These are phyloP conservation scores for Nyctalus aviator DNA, from an alignment of 2,797 vertebrate species.

Conservation along the genomic window DNA sequence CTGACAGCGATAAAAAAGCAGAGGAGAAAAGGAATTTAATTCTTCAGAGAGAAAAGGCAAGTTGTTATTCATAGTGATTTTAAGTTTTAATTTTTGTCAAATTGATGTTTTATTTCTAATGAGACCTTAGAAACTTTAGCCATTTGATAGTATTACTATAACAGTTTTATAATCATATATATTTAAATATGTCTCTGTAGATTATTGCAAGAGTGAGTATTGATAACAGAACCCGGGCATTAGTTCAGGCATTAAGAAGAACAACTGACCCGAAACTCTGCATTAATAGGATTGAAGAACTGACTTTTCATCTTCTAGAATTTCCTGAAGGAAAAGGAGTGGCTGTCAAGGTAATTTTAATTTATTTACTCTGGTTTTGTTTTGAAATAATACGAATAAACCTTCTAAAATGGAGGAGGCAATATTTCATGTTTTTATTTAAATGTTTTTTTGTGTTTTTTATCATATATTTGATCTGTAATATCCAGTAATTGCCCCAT, in stretches of 20 bases:
- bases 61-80: slow-evolving; percentile 37
- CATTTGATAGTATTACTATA: background rate
- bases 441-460: slow-evolving; percentile 11
- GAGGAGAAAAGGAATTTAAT: slow-evolving; percentile 94
- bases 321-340: slow-evolving; percentile 96
- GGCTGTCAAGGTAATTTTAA: slow-evolving; percentile 93
- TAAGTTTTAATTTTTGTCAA: slow-evolving; percentile 4
- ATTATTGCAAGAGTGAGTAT: slow-evolving; percentile 98
- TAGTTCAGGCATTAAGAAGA: slow-evolving; percentile 95
- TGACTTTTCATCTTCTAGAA: slow-evolving; percentile 96
- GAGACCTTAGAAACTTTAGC: slow-evolving; percentile 72
- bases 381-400: slow-evolving; percentile 1
- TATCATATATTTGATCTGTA: background rate
- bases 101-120: slow-evolving; percentile 27
- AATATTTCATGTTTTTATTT: slow-evolving; percentile 29
- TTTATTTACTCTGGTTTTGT: slow-evolving; percentile 26
- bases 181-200: slow-evolving; percentile 84
- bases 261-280: slow-evolving; percentile 93
- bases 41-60: slow-evolving; percentile 96
- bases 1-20: slow-evolving; percentile 86
- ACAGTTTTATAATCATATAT: slow-evolving; percentile 44
- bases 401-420: slow-evolving; percentile 22
- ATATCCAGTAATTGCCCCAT: slow-evolving; percentile 10
- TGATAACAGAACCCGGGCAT: slow-evolving; percentile 96
- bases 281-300: slow-evolving; percentile 96